A percentile compares a stretch with the other conserved stretches of the same genome.
phyloP scores from a whole-genome alignment of 1,140 invertebrate genomes.

The Melitaea cinxia region DNA sequence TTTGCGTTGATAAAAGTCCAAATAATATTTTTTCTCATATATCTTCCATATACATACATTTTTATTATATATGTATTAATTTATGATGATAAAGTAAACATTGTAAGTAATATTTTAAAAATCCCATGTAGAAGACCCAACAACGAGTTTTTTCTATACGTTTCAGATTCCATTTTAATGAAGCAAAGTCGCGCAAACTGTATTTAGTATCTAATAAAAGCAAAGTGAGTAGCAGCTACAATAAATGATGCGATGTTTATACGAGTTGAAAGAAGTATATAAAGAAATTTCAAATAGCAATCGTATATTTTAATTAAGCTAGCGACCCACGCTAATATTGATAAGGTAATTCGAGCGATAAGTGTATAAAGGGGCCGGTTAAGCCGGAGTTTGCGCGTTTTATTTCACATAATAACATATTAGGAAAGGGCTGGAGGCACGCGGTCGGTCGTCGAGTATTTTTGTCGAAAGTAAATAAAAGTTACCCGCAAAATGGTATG shows the following conservation, averaged over 20 bases:
- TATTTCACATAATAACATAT: constrained; percentile 79
- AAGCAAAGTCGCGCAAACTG: constrained; percentile 28
- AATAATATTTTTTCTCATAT: too few relatives aligned
- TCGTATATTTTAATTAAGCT: constrained; percentile 54
- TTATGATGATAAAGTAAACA: neutral
- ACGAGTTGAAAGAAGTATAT: constrained; percentile 25
- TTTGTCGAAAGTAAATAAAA: constrained; percentile 71
- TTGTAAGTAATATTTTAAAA: neutral
- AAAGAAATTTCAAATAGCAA: constrained; percentile 39
- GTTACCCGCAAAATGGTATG: constrained; percentile 48
- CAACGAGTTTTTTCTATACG: constrained; percentile 13
- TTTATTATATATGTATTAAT: too few relatives aligned
- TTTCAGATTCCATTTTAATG: constrained; percentile 36
- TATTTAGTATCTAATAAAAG: constrained; percentile 35
- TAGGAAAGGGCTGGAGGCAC: constrained; percentile 54
- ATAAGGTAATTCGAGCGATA: constrained; percentile 60
- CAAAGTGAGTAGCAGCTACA: constrained; percentile 15
- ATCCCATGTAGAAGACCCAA: neutral
- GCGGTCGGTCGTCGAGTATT: constrained; percentile 46
- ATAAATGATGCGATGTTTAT: constrained; percentile 26
- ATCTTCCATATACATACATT: too few relatives aligned
- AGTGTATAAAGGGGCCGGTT: constrained; percentile 35
- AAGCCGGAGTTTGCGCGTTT: constrained; percentile 50
- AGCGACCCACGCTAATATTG: constrained; percentile 55
- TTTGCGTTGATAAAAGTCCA: too few relatives aligned